Evolutionary conservation across 92 coral and sea anemone genomes (phyloP).

Genomic region (Phymanthus crucifer): DNA sequence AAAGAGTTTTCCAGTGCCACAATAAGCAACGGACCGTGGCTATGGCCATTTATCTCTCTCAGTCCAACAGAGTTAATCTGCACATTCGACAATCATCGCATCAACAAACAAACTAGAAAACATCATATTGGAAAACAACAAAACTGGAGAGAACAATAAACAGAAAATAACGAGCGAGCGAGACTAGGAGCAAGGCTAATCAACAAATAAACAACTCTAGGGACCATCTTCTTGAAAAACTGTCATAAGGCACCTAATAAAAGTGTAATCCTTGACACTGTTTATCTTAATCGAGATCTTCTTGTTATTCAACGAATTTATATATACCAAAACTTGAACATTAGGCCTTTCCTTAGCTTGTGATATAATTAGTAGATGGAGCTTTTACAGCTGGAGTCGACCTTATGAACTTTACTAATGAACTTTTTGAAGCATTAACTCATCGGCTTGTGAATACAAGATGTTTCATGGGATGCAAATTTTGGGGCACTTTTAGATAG

Average conservation of each 20-base stretch:
- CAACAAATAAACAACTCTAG: not conserved
- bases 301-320: conserved; percentile 2
- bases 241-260: not conserved
- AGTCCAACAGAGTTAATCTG: too few relatives aligned
- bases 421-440: not conserved
- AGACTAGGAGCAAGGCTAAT: too few relatives aligned
- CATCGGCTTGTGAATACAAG: not conserved
- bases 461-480: not conserved
- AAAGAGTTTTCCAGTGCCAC: too few relatives aligned
- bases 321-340: not conserved
- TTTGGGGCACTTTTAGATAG: not conserved
- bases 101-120: not conserved
- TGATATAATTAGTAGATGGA: not conserved
- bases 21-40: too few relatives aligned
- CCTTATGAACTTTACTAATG: not conserved
- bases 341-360: not conserved
- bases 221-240: not conserved
- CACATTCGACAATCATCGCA: not conserved
- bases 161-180: too few relatives aligned
- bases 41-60: too few relatives aligned
- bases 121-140: too few relatives aligned
- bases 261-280: not conserved
- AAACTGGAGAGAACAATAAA: too few relatives aligned
- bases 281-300: conserved; percentile 11
- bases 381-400: not conserved